These are phyloP conservation scores for Hirundichthys speculiger DNA, from an alignment of 2,113 vertebrate species.

Conservation along the genomic window DNA sequence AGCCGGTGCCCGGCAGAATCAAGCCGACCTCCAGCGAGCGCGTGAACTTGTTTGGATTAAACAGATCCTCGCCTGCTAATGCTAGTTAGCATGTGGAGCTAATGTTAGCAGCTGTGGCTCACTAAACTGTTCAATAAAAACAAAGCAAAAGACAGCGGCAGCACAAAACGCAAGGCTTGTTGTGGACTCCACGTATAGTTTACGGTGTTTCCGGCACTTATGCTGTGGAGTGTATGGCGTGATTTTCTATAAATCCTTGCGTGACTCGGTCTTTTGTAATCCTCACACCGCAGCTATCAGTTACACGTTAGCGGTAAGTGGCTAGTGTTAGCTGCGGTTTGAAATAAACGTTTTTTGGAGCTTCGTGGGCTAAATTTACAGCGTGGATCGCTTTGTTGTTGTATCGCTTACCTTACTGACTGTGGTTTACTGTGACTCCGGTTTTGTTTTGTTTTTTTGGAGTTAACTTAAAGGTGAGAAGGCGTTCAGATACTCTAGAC, in stretches of 20 bases:
- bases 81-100: constrained; percentile 50
- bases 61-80: constrained; percentile 31
- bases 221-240: rapidly evolving
- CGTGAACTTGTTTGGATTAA: constrained; percentile 55
- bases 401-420: too few relatives aligned
- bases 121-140: constrained; percentile 35
- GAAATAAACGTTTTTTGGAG: not conserved
- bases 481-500: not conserved
- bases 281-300: constrained; percentile 7
- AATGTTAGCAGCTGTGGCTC: constrained; percentile 30
- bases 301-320: constrained; percentile 19
- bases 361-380: not conserved
- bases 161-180: not conserved
- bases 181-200: rapidly evolving
- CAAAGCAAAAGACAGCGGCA: not conserved
- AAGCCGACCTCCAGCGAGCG: constrained; percentile 18
- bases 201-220: rapidly evolving
- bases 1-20: not conserved
- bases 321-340: not conserved
- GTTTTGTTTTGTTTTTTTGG: not conserved
- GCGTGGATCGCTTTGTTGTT: not conserved
- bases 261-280: constrained; percentile 25
- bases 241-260: not conserved
- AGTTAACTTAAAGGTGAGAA: not conserved
- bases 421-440: not conserved